These are phyloP conservation scores for Drosophila lacertosa DNA, from an alignment of 1,140 invertebrate genomes.

Conservation along the genomic window DNA sequence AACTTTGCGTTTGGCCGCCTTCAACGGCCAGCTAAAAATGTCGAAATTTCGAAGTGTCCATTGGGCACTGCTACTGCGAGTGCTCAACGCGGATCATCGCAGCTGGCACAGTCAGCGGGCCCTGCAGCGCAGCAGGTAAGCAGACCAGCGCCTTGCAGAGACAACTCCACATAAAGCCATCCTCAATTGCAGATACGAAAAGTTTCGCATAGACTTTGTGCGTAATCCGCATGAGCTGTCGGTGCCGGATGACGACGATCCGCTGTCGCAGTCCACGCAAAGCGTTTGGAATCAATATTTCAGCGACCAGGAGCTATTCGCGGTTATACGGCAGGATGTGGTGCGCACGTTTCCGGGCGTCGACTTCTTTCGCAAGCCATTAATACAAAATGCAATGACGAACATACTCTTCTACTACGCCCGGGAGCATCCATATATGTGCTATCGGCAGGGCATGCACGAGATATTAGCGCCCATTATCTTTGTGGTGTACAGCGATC, in stretches of 20 bases:
- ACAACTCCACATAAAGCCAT: background rate
- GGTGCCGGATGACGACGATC: slow-evolving; percentile 64
- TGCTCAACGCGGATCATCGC: slow-evolving; percentile 75
- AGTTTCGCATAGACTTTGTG: slow-evolving; percentile 75
- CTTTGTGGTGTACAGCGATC: slow-evolving; percentile 90
- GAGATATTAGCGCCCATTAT: slow-evolving; percentile 91
- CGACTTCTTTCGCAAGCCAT: slow-evolving; percentile 89
- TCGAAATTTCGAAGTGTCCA: slow-evolving; percentile 85
- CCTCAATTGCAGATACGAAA: slow-evolving; percentile 61
- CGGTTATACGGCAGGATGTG: slow-evolving; percentile 91
- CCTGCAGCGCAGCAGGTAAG: slow-evolving; percentile 65
- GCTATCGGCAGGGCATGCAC: slow-evolving; percentile 94
- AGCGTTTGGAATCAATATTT: slow-evolving; percentile 93
- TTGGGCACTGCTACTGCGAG: slow-evolving; percentile 84
- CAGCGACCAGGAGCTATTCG: slow-evolving; percentile 90
- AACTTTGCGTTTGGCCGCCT: slow-evolving; percentile 68
- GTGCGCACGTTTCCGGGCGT: slow-evolving; percentile 92
- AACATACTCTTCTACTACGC: slow-evolving; percentile 88
- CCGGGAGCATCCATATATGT: slow-evolving; percentile 88
- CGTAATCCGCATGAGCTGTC: slow-evolving; percentile 74
- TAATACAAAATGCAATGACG: slow-evolving; percentile 89
- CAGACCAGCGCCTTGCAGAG: background rate
- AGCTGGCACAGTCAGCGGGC: slow-evolving; percentile 75
- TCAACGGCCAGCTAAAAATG: slow-evolving; percentile 84
- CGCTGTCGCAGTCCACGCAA: slow-evolving; percentile 84